Percentiles rank a stretch among this genome's conserved stretches.
phyloP scores from a whole-genome alignment of 2,113 vertebrate species.

The Physeter macrocephalus region DNA sequence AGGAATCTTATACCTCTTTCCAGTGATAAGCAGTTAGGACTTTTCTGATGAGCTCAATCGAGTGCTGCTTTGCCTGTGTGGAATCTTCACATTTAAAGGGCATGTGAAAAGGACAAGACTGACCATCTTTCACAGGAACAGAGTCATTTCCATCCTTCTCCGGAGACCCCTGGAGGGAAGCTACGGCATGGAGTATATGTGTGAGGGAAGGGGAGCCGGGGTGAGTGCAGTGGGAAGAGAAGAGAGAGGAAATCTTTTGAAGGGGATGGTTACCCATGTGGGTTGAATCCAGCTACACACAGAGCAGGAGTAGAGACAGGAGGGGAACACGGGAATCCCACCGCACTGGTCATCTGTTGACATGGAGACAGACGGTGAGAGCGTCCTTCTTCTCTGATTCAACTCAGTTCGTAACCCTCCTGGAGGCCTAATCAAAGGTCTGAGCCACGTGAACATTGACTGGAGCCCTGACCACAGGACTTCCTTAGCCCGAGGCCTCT shows the following conservation, averaged over 20 bases:
- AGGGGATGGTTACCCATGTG: background rate
- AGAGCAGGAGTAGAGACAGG: background rate
- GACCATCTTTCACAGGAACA: background rate
- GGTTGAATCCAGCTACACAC: accelerated
- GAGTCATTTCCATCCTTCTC: background rate
- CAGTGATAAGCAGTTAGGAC: background rate
- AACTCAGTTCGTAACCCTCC: too few species aligned
- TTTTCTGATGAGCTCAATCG: background rate
- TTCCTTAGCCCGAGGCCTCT: background rate
- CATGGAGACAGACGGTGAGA: background rate
- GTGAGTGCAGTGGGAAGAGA: background rate
- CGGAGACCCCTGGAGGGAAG: background rate
- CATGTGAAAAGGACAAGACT: background rate
- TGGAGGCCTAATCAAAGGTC: background rate
- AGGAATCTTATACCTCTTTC: background rate
- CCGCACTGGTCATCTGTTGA: background rate
- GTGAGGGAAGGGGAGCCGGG: accelerated
- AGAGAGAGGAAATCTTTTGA: too few species aligned
- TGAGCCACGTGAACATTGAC: background rate
- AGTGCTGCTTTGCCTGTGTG: background rate
- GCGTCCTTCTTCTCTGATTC: background rate
- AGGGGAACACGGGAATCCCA: background rate
- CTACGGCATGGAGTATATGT: accelerated
- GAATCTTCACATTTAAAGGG: background rate
- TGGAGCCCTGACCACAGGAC: background rate